Evolutionary conservation across 2,888 invertebrate genomes (phyloP).

Genomic region (Dynastes hyllus): DNA sequence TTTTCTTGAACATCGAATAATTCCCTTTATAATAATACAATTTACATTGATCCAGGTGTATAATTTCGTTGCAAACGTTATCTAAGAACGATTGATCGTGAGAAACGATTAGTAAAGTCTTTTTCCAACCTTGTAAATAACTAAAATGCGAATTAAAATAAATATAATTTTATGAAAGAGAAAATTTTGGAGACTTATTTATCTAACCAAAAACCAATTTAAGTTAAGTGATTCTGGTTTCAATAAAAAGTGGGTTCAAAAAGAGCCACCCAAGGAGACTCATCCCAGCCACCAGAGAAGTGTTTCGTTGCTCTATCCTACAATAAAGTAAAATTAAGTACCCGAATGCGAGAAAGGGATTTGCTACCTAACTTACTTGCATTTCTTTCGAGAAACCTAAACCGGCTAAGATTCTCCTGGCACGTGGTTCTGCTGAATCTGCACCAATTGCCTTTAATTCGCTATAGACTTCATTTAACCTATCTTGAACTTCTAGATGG

Average conservation of each 20-base stretch:
- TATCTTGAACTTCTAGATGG: constrained; percentile 82
- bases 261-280: constrained; percentile 96
- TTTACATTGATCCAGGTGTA: constrained; percentile 96
- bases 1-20: constrained; percentile 98
- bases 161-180: background rate
- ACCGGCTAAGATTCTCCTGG: constrained; percentile 97
- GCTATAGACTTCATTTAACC: constrained; percentile 93
- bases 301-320: constrained; percentile 88
- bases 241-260: no score
- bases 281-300: constrained; percentile 98
- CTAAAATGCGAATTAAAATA: constrained; percentile 71
- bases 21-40: constrained; percentile 98
- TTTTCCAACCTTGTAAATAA: constrained; percentile 98
- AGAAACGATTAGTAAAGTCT: constrained; percentile 97
- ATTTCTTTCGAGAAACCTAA: constrained; percentile 92
- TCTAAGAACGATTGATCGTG: constrained; percentile 99
- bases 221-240: no score
- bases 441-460: constrained; percentile 97
- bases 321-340: constrained; percentile 29
- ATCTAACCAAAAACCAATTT: constrained; percentile 99
- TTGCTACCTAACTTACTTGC: constrained; percentile 74
- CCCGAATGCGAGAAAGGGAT: no score
- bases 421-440: constrained; percentile 97
- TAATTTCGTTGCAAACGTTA: constrained; percentile 99
- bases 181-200: no score